Base-by-base conservation (phyloP, 1,140 invertebrate species). In the Lepidotrigona ventralis region DNA sequence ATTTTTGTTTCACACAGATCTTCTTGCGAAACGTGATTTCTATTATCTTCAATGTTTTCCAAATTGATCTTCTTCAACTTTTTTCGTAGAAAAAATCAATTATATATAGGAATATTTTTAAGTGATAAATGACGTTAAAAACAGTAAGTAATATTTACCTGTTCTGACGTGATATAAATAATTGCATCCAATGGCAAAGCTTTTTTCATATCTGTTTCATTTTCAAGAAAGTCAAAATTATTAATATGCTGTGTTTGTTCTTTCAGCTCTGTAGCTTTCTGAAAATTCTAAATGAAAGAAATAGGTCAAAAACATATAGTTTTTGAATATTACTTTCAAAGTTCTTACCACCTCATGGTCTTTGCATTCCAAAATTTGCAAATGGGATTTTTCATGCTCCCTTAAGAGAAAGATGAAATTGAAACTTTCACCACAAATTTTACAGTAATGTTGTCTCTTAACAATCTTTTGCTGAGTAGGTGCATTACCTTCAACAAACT, bases 381-480 rank as follows among this genome's bases (percentile, higher is more conserved):
- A 54, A 84, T 92, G 92, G 76, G 85, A 83, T 29, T 87, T 92
- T 76, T 94, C 92, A 72, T 94, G 93, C 46, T 92, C 90, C 66
- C 90, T 90, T 23, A 94, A 89, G 53, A 93, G 76, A 29, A 93
- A 85, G 26, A 93, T 90, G 70, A 92, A 92, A 69, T 88, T 90
- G 78, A 94, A 94, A 83, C 90, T 92, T 71, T 93, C 92, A 9
- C 94, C 93, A 85, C 94, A 94, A 63, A 92, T 91, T 85, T 92
- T 92, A 83, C 94, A 95, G 79, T 94, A 94, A 84, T 92, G 91
- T 70, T 86, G 87, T 17, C 91, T 79, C 82, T 92, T 93, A 54
- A 90, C 78, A 71, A 91, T 84, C 82, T 88, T 88, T 83, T 86
- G 84, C 23, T 79, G 85, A 39, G 26, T 78, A 82, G 54, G 70